Evolutionary conservation across 2,797 vertebrate genomes (phyloP), one percentile per base, ranked within the genome.

Genomic region (Bovichtus variegatus): DNA sequence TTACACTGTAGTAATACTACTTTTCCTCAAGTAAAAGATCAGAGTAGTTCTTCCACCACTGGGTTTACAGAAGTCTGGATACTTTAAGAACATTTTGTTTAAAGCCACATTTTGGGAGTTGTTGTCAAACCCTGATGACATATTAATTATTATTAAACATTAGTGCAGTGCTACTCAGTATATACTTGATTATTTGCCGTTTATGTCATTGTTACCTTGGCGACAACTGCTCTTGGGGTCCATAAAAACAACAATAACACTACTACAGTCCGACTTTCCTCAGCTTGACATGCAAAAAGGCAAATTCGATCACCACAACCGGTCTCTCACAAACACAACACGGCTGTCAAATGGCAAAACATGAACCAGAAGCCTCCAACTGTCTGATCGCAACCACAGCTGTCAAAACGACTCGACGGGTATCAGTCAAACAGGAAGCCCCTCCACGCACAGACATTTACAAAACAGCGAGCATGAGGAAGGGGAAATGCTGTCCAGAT

Each of bases 361-460:
- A 34, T 15, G 9, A 80, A 43, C 9, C 0, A 57, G 0, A 41
- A 60, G 12, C 46, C 23, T 18, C 9, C 6, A 25, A 25, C 34
- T 13, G 1, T 54, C 9, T 55, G 62, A 49, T n/a, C 23, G 13
- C 46, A 66, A 21, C 43, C 13, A 53, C 3, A 62, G 63, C 53
- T 2, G 2, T 58, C 62, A 46, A 51, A 68, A 3, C 34, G 38
- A 36, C 60, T 34, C 2, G n/a, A 61, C 71, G 73, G 62, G 53
- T 71, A 78, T 66, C 60, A 66, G 21, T 74, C 49, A 71, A 78
- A 87, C 70, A 90, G 91, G 90, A 91, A 91, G 83, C 47, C 5
- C 46, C n/a, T 60, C 49, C 47, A 83, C 62, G 67, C 36, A 50
- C 31, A 76, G 40, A 55, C 47, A 64, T 18, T 47, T 27, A 86